These are phyloP conservation scores for Chalcosyrphus nemorum DNA, from an alignment of 2,888 invertebrate species.

Conservation along the genomic window DNA sequence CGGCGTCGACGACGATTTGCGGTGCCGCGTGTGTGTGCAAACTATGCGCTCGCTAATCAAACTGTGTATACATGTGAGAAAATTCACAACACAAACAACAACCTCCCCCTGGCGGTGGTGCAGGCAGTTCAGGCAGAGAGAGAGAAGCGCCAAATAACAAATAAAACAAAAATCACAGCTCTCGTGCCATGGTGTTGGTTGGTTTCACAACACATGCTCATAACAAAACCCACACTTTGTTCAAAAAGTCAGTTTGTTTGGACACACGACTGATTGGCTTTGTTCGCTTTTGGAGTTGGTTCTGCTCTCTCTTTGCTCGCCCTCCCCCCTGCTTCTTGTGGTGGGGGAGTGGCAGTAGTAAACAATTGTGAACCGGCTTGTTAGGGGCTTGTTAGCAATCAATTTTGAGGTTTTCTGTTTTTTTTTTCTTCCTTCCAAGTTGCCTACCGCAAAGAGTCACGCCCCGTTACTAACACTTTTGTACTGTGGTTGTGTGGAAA, in stretches of 20 bases:
- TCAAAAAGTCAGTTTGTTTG: slow-evolving; percentile 66
- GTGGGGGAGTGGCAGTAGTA: slow-evolving; percentile 47
- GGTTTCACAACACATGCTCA: slow-evolving; percentile 2
- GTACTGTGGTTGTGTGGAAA: slow-evolving; percentile 11
- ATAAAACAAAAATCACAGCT: slow-evolving; percentile 59
- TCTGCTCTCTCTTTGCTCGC: not conserved
- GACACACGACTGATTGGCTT: slow-evolving; percentile 69
- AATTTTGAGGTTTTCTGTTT: slow-evolving; percentile 22
- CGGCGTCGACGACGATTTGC: slow-evolving; percentile 57
- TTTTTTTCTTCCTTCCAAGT: not conserved
- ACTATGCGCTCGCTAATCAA: slow-evolving; percentile 68
- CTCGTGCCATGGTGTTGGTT: slow-evolving; percentile 31
- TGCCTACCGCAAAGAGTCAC: slow-evolving; percentile 2
- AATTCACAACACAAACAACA: slow-evolving; percentile 63
- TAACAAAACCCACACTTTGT: slow-evolving; percentile 33
- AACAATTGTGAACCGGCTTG: slow-evolving; percentile 62
- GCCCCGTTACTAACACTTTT: slow-evolving; percentile 47
- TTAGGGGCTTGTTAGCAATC: slow-evolving; percentile 69
- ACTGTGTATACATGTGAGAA: slow-evolving; percentile 64
- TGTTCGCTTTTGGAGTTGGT: slow-evolving; percentile 28
- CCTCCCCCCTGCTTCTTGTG: too few species aligned
- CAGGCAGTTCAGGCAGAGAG: too few species aligned
- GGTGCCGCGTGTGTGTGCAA: slow-evolving; percentile 59
- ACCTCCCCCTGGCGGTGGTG: slow-evolving; percentile 69
- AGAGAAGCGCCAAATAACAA: slow-evolving; percentile 65